phyloP scores from a whole-genome alignment of 1,140 invertebrate genomes.

The Ephestia elutella region DNA sequence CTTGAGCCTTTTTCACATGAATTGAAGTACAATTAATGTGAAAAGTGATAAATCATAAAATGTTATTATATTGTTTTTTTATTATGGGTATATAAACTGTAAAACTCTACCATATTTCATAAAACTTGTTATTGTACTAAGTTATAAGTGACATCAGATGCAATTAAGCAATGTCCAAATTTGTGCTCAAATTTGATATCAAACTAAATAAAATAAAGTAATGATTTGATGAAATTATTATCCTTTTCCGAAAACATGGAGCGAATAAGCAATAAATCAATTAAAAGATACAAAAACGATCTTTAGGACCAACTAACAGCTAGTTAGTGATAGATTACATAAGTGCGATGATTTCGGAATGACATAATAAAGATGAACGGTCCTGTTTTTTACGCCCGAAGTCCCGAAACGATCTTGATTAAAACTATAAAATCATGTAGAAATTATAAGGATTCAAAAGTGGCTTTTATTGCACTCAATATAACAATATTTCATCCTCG shows the following conservation, averaged over 20 bases:
- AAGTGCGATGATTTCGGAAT: conserved; percentile 16
- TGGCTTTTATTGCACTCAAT: conserved; percentile 52
- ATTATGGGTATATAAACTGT: no score
- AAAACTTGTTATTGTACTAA: no score
- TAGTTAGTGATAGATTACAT: conserved; percentile 42
- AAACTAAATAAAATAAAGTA: background rate
- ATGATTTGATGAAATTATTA: background rate
- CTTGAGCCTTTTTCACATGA: no score
- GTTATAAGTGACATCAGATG: no score
- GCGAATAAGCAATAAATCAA: background rate
- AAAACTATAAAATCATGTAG: conserved; percentile 63
- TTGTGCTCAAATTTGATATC: background rate
- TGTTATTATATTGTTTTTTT: no score
- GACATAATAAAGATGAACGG: conserved; percentile 9
- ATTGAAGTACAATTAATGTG: no score
- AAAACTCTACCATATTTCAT: no score
- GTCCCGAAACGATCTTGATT: conserved; percentile 42
- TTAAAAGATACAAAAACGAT: background rate
- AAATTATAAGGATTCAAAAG: conserved; percentile 51
- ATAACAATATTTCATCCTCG: conserved; percentile 65
- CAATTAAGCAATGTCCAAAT: no score
- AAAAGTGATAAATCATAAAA: no score
- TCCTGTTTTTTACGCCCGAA: conserved; percentile 11
- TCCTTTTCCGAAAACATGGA: background rate
- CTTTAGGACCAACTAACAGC: conserved; percentile 11